Conservation (phyloP, 2,797 vertebrate species). For the Ara ararauna region DNA sequence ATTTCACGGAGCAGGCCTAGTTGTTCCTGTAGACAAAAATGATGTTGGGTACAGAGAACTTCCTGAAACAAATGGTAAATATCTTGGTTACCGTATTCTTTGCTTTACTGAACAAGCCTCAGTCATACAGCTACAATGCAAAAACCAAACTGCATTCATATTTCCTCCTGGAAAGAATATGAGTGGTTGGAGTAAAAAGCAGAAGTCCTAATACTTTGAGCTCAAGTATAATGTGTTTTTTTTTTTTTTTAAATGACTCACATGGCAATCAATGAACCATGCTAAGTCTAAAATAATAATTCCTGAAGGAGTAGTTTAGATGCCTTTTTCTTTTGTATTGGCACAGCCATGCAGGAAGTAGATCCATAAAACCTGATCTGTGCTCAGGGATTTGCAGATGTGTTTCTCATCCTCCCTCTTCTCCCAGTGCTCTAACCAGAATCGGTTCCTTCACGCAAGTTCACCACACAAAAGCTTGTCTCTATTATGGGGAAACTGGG, state of each 20-base stretch:
- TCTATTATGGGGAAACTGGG: background rate
- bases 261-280: background rate
- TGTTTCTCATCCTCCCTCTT: background rate
- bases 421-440: background rate
- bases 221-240: background rate
- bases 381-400: background rate
- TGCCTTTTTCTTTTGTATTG: background rate
- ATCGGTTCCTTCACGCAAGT: background rate
- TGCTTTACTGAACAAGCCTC: background rate
- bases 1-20: constrained; percentile 92
- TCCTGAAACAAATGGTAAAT: constrained; percentile 91
- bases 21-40: constrained; percentile 95
- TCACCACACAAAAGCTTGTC: background rate
- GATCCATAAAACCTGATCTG: background rate
- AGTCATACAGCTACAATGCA: background rate
- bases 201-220: background rate
- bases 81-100: background rate
- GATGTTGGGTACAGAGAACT: constrained; percentile 97
- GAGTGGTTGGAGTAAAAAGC: background rate
- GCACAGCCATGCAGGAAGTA: background rate
- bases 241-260: background rate
- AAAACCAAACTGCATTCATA: background rate
- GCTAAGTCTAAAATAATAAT: background rate
- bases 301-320: background rate
- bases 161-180: background rate